phyloP scores from a whole-genome alignment of 1,140 invertebrate genomes.

The roundworm (Caenorhabditis elegans) region DNA sequence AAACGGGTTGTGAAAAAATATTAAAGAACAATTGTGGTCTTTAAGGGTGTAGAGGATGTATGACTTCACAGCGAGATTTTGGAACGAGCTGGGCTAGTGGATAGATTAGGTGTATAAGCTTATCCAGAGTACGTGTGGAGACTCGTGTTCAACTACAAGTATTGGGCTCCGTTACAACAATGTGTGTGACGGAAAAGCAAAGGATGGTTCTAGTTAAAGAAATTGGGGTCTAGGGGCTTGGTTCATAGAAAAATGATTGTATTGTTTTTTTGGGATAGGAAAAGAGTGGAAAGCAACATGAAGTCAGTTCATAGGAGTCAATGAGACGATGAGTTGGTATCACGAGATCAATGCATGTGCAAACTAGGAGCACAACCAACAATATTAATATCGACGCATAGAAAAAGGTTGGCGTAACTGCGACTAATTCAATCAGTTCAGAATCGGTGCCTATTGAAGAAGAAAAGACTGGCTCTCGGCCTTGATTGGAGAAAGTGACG shows the following conservation, averaged over 20 bases:
- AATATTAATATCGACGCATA: constrained; percentile 27
- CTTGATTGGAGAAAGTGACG: not conserved
- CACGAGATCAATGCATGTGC: constrained; percentile 30
- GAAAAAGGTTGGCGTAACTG: not conserved
- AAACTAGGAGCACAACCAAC: constrained; percentile 28
- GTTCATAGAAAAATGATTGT: not conserved
- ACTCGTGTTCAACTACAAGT: constrained; percentile 27
- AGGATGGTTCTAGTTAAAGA: not conserved
- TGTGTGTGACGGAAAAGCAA: not conserved
- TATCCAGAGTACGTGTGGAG: not conserved
- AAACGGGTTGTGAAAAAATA: no score
- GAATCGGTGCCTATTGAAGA: constrained; percentile 21
- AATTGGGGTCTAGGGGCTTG: constrained; percentile 18
- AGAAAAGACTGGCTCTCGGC: constrained; percentile 21
- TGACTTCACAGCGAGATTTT: constrained; percentile 26
- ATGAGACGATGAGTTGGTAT: constrained; percentile 24
- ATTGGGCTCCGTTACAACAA: not conserved
- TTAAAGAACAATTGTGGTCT: not conserved
- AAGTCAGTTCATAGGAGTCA: constrained; percentile 3
- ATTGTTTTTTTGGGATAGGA: not conserved
- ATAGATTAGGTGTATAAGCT: not conserved
- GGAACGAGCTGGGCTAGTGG: not conserved
- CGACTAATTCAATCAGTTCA: not conserved
- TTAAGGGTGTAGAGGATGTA: not conserved
- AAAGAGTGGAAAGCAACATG: not conserved